Percentiles rank a stretch among this genome's conserved stretches.
Conservation (phyloP, 2,113 vertebrate genomes). For the Lophura nycthemera region DNA sequence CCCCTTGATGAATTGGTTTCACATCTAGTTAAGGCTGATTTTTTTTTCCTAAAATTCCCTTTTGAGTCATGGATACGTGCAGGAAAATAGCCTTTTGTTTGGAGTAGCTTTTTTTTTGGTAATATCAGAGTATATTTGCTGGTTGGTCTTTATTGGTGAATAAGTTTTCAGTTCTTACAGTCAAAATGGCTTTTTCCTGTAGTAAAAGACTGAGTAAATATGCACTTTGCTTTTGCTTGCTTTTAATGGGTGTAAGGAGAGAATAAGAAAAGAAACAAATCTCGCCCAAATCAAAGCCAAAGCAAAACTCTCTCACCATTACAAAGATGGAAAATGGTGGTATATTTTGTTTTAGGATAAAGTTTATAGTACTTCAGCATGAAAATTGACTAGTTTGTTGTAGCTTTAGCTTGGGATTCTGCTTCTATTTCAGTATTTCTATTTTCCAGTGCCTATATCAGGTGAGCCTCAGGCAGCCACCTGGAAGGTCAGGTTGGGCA, state of each 20-base stretch:
- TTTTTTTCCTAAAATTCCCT: not conserved
- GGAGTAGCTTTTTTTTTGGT: not conserved
- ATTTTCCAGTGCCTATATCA: not conserved
- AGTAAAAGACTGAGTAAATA: not conserved
- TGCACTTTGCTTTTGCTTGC: not conserved
- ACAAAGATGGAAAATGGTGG: rapidly evolving
- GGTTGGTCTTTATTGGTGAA: not conserved
- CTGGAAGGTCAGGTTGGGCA: not conserved
- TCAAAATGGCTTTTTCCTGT: not conserved
- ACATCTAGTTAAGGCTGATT: not conserved
- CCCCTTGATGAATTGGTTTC: not conserved
- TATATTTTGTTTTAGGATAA: not conserved
- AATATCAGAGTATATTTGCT: not conserved
- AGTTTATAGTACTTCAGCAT: not conserved
- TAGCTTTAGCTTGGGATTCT: not conserved
- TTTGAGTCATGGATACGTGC: not conserved
- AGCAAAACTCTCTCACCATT: not conserved
- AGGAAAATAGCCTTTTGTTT: not conserved
- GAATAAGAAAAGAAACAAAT: not conserved
- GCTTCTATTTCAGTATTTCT: not conserved
- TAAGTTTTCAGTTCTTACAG: not conserved
- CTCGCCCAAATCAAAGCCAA: not conserved
- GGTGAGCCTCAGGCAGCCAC: not conserved
- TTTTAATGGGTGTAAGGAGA: not conserved
- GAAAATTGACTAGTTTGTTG: not conserved